A percentile compares a stretch with the other conserved stretches of the same genome.
phyloP scores from a whole-genome alignment of 2,888 invertebrate genomes.

The Nomada lathburiana region DNA sequence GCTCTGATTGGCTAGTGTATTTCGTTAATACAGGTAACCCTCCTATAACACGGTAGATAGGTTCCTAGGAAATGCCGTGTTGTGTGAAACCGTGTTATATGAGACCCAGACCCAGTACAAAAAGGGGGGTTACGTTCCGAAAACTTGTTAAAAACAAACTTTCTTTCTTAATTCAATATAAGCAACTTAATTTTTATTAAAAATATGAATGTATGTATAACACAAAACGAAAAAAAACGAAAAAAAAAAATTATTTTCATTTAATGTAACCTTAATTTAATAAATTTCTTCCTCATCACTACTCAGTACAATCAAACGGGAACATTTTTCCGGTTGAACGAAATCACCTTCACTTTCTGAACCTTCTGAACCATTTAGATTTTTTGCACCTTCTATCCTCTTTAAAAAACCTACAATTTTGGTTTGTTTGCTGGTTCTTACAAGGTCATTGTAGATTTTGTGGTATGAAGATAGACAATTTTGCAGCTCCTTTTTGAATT shows the following conservation, averaged over 20 bases:
- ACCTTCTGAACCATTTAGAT: slow-evolving; percentile 41
- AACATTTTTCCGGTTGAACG: slow-evolving; percentile 48
- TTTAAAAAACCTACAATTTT: slow-evolving; percentile 50
- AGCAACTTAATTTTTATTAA: slow-evolving; percentile 33
- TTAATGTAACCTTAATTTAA: slow-evolving; percentile 40
- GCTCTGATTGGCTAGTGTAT: too few species aligned
- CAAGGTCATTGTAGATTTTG: slow-evolving; percentile 46
- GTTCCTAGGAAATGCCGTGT: too few species aligned
- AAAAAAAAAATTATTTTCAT: slow-evolving; percentile 25
- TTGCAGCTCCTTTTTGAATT: slow-evolving; percentile 59
- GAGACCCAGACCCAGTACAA: slow-evolving; percentile 18
- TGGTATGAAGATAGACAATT: slow-evolving; percentile 44
- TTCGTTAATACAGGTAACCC: too few species aligned
- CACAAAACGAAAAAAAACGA: slow-evolving; percentile 8
- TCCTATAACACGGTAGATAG: too few species aligned
- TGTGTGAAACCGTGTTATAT: slow-evolving; percentile 1
- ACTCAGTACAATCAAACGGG: slow-evolving; percentile 45
- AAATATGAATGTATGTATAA: slow-evolving; percentile 33
- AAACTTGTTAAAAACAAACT: slow-evolving; percentile 42
- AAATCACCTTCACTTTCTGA: slow-evolving; percentile 42
- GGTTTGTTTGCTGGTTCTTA: slow-evolving; percentile 50
- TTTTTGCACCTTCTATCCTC: slow-evolving; percentile 45
- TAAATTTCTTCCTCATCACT: slow-evolving; percentile 50
- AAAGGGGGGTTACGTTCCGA: slow-evolving; percentile 34
- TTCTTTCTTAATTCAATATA: slow-evolving; percentile 34